Base-by-base conservation (phyloP, 2,888 invertebrate genomes). In the Spodoptera exigua region DNA sequence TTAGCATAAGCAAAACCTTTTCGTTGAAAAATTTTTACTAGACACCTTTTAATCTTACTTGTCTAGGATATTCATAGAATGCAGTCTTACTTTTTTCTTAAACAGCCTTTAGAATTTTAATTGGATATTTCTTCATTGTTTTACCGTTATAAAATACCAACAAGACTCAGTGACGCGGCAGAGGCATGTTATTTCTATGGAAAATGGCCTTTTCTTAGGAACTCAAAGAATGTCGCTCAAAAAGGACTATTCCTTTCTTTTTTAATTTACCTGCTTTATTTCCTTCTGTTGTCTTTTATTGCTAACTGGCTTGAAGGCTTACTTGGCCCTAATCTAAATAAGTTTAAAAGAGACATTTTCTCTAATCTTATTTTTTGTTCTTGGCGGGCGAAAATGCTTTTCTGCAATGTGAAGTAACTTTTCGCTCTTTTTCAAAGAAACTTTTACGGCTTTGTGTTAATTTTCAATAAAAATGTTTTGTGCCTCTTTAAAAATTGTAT, bases 211-310 rank as follows among this genome's bases (percentile, higher is more conserved):
- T 80, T 69, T 74, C 74, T 78, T 61, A 73, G 72, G 49, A 74
- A 65, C 70, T 75, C 74, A 79, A 84, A 82, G 74, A 86, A 85
- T 86, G 81, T 78, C 79, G 74, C 79, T 79, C 64, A 82, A 86
- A 82, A 79, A 82, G 84, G 76, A 71, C 77, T 84, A 83, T 88
- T 86, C 86, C 14, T 84, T 85, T 81, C 79, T 79, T 82, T 79
- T 87, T 88, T 86, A 89, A 89, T 87, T 58, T 86, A 84, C 84
- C 80, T 76, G 78, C 80, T 84, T 86, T 86, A 83, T 87, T 80
- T 73, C 59, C 37, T 74, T 70, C 75, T 77, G 84, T 86, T 88
- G 82, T 86, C 75, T 84, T 86, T 87, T 84, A 85, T 86, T 84
- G 73, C 79, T 74, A 79, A 78, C 80, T 73, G 63, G 65, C 78